Percentiles rank a stretch among this genome's conserved stretches.
Evolutionary conservation across 2,888 invertebrate genomes (phyloP).

Genomic region (Prosopocoilus inquinatus): DNA sequence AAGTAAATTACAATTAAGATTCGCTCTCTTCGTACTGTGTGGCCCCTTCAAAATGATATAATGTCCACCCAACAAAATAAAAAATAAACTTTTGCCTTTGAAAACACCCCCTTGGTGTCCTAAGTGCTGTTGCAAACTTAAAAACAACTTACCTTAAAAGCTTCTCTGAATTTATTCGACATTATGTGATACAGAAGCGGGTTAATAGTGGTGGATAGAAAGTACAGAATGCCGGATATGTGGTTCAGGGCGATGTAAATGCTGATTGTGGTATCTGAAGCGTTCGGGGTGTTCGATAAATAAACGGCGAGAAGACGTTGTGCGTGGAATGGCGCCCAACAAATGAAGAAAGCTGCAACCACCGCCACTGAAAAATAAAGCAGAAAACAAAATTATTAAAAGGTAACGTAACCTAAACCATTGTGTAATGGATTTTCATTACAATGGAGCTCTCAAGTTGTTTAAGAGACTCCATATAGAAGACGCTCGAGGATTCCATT

Average conservation of each 20-base stretch:
- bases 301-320: constrained; percentile 83
- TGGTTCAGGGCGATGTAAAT: constrained; percentile 71
- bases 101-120: no score
- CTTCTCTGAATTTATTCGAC: constrained; percentile 91
- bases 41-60: no score
- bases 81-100: no score
- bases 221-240: constrained; percentile 86
- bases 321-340: constrained; percentile 92
- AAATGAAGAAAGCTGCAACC: constrained; percentile 85
- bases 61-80: no score
- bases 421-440: no score
- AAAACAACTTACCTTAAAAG: constrained; percentile 75
- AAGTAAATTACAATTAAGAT: no score
- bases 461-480: no score
- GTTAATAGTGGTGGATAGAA: constrained; percentile 89
- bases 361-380: constrained; percentile 69
- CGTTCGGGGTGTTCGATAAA: constrained; percentile 38
- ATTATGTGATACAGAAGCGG: constrained; percentile 92
- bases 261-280: constrained; percentile 31
- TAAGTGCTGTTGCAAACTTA: background rate
- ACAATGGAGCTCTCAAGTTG: no score
- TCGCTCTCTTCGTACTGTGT: no score
- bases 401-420: no score
- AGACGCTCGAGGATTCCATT: no score
- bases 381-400: background rate